Conservation (phyloP, 2,113 vertebrate species). For the Callospermophilus lateralis region DNA sequence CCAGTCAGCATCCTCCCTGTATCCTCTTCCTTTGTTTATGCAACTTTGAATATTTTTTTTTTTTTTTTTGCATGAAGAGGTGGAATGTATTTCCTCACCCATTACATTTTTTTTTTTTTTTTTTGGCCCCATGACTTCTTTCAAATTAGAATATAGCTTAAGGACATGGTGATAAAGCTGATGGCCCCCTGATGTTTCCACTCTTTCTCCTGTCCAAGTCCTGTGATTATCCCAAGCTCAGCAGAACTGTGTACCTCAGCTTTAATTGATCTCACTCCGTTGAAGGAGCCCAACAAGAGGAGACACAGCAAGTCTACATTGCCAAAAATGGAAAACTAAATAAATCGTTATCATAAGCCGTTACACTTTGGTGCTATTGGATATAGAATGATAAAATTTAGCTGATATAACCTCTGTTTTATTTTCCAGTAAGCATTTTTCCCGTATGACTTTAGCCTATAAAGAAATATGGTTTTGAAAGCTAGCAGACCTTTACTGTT, state of each 20-base stretch:
- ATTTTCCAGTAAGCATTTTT: not conserved
- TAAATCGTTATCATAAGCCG: not conserved
- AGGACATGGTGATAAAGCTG: not conserved
- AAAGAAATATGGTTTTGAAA: not conserved
- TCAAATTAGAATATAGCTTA: not conserved
- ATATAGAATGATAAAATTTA: not conserved
- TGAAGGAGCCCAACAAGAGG: not conserved
- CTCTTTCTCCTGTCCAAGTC: not conserved
- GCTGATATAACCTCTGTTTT: not conserved
- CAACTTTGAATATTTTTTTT: not conserved
- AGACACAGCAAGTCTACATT: not conserved
- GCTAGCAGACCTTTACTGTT: not conserved
- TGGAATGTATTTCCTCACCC: not conserved
- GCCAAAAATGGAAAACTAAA: not conserved
- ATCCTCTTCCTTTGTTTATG: not conserved
- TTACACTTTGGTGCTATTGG: not conserved
- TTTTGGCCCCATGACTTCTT: not conserved
- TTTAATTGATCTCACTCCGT: not conserved
- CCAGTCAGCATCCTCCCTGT: not conserved
- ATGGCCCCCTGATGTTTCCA: not conserved
- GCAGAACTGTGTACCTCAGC: not conserved
- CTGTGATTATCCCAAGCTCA: not conserved
- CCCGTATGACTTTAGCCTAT: not conserved
- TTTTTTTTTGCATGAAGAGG: not conserved
- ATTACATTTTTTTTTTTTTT: not conserved